A percentile compares a stretch with the other conserved stretches of the same genome.
Conservation (phyloP, 2,888 invertebrate genomes). For the Schizotus pectinicornis region DNA sequence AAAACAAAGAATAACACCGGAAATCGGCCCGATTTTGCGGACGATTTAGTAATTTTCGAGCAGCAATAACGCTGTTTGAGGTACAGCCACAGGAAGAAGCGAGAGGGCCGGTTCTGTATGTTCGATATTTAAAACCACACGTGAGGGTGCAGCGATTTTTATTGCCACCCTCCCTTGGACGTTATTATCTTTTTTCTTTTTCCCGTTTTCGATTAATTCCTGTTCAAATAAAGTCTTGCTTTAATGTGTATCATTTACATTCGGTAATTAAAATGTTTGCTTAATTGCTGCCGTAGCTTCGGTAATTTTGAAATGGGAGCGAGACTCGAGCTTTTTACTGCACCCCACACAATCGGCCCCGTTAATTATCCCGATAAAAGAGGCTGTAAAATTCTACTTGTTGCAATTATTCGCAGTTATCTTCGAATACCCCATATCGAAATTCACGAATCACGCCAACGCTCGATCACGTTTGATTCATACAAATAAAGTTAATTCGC, state of each 20-base stretch:
- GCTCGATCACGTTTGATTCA: no score
- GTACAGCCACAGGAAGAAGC: slow-evolving; percentile 1
- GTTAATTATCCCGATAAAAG: slow-evolving; percentile 28
- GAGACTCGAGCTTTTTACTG: slow-evolving; percentile 13
- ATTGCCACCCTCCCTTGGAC: background rate
- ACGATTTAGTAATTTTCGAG: slow-evolving; percentile 17
- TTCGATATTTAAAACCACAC: slow-evolving; percentile 11
- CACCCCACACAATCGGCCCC: slow-evolving; percentile 8
- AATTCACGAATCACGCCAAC: no score
- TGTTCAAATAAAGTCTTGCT: slow-evolving; percentile 30
- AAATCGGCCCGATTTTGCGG: slow-evolving; percentile 14
- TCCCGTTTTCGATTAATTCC: slow-evolving; percentile 33
- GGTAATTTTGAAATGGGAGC: slow-evolving; percentile 26
- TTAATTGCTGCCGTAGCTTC: slow-evolving; percentile 30
- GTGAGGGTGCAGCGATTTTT: slow-evolving; percentile 6
- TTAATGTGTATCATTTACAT: slow-evolving; percentile 37
- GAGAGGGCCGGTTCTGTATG: slow-evolving; percentile 1
- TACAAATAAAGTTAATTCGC: no score
- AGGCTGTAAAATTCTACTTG: slow-evolving; percentile 16
- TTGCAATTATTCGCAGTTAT: slow-evolving; percentile 8
- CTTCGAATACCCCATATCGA: background rate
- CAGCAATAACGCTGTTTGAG: slow-evolving; percentile 7
- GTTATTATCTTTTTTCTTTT: slow-evolving; percentile 21
- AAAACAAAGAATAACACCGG: slow-evolving; percentile 9
- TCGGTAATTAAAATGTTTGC: slow-evolving; percentile 39